Conservation (phyloP, 2,888 invertebrate species). For the Adela reaumurella region DNA sequence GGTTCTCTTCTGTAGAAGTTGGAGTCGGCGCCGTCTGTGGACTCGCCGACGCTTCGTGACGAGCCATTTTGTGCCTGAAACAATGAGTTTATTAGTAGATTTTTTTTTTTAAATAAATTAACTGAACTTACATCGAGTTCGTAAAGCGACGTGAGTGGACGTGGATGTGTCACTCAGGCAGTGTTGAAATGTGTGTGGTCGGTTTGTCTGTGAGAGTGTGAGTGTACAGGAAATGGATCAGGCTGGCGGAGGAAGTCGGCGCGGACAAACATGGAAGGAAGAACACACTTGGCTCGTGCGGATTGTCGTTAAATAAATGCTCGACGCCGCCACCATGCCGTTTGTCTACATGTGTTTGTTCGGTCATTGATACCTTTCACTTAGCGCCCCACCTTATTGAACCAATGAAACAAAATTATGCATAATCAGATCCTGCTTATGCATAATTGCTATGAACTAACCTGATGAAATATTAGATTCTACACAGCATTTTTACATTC, state of each 20-base stretch:
- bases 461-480: too few relatives aligned
- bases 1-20: neutral
- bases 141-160: too few relatives aligned
- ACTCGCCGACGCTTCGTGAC: neutral
- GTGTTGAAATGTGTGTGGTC: neutral
- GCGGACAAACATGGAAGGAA: neutral
- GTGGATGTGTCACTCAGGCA: neutral
- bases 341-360: neutral
- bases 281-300: neutral
- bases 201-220: neutral
- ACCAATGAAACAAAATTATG: too few relatives aligned
- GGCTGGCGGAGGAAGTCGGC: neutral
- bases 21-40: neutral
- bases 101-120: too few relatives aligned
- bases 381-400: neutral
- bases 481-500: too few relatives aligned
- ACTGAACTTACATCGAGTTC: too few relatives aligned
- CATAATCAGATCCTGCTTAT: too few relatives aligned
- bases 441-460: too few relatives aligned
- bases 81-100: too few relatives aligned
- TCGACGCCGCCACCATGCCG: neutral
- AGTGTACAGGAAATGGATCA: neutral
- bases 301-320: neutral
- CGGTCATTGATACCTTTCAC: neutral
- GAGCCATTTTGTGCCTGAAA: neutral